Percentiles rank a stretch among this genome's conserved stretches.
Evolutionary conservation across 2,888 invertebrate species (phyloP).

Genomic region (Catocala fraxini): DNA sequence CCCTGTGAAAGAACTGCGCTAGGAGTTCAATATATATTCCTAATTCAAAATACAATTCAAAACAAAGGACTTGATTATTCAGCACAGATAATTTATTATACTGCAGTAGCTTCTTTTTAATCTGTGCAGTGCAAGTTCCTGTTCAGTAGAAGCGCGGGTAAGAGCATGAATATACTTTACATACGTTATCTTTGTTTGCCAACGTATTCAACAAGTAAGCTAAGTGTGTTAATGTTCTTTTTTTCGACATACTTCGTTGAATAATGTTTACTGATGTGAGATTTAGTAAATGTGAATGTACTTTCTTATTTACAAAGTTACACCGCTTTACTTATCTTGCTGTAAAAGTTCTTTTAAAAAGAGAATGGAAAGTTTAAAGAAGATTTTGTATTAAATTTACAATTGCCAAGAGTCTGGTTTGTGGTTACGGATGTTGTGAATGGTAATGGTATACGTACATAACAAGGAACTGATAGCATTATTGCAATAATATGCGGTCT

Average conservation of each 20-base stretch:
- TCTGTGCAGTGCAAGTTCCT: constrained; percentile 52
- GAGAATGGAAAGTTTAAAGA: not conserved
- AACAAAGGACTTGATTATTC: constrained; percentile 11
- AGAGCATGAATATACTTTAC: constrained; percentile 59
- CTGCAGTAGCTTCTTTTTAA: constrained; percentile 50
- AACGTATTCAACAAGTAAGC: constrained; percentile 61
- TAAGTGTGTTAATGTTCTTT: constrained; percentile 37
- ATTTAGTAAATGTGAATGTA: constrained; percentile 25
- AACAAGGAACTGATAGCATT: too few relatives aligned
- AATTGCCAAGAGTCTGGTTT: not conserved
- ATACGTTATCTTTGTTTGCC: constrained; percentile 59
- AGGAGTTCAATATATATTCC: not conserved
- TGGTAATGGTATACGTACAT: too few relatives aligned
- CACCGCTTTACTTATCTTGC: not conserved
- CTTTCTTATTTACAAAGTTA: constrained; percentile 19
- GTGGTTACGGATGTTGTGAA: too few relatives aligned
- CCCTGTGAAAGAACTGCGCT: too few relatives aligned
- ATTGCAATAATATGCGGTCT: too few relatives aligned
- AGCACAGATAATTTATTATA: constrained; percentile 21
- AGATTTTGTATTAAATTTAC: not conserved
- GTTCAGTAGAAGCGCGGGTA: constrained; percentile 40
- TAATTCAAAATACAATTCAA: constrained; percentile 1
- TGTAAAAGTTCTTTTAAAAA: not conserved
- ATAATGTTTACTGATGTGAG: constrained; percentile 43
- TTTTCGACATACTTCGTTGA: constrained; percentile 29